Evolutionary conservation across 2,113 vertebrate genomes (phyloP), one percentile per base, ranked within the genome.

Genomic region (Otus sunia): DNA sequence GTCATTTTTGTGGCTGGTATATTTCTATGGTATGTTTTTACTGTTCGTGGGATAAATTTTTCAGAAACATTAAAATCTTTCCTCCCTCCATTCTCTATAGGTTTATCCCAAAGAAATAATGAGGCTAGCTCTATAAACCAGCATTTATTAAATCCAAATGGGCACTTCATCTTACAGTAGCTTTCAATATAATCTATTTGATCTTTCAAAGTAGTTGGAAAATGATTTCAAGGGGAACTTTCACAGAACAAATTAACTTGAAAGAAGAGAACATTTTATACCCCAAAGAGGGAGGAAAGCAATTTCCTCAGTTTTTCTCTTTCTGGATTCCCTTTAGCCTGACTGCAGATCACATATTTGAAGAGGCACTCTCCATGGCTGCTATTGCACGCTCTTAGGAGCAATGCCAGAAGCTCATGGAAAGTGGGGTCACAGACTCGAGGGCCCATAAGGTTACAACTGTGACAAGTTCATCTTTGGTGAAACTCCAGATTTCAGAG

Each of bases 111-210:
- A 86, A 84, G 92, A 84, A 82, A 86, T 79, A 90, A 95, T 15
- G 47, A 95, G 93, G 88, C 3, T 4, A 60, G 68, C 74, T 87
- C 81, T 19, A 91, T 94, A 96, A 86, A 82, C 88, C 90, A 82
- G 90, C 55, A 78, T 83, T 95, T 96, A 93, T 84, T 86, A 89
- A 93, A 95, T 84, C 95, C 94, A 91, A 88, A 92, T 56, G 93
- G 89, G 60, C 71, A 71, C 78, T 86, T 93, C 91, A 81, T 89
- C 47, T 94, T 86, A 91, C 90, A 52, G 95, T 68, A 78, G 95
- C 94, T 86, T 95, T 96, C 88, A 96, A 87, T 85, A 94, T 90
- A 96, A 91, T 80, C 86, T 90, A 94, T 94, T 81, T 96, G 95
- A 90, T 94, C 96, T 95, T 90, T 85, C 47, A 79, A 60, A 83